Conservation (phyloP, 2,888 invertebrate species). For the Petrolisthes cinctipes region DNA sequence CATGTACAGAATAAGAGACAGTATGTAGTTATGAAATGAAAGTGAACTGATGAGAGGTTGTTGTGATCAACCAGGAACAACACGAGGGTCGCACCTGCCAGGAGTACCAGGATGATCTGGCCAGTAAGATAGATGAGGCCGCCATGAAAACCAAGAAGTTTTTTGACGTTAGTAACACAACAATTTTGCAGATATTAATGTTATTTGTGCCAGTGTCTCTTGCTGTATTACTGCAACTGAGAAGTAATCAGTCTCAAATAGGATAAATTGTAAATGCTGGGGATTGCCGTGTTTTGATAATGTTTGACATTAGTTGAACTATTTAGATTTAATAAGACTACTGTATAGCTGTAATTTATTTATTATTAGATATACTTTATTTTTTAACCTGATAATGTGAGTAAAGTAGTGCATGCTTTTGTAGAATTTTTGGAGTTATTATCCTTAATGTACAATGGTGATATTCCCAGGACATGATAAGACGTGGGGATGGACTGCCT, state of each 20-base stretch:
- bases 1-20: not conserved
- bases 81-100: conserved; percentile 85
- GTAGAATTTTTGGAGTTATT: no score
- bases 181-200: no score
- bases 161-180: conserved; percentile 74
- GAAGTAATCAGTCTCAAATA: no score
- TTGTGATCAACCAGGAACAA: conserved; percentile 68
- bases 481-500: conserved; percentile 85
- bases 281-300: no score
- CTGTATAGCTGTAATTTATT: no score
- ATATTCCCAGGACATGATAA: conserved; percentile 77
- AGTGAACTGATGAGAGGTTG: not conserved
- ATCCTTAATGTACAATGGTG: no score
- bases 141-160: conserved; percentile 82
- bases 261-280: no score
- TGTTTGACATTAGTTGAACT: no score
- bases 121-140: conserved; percentile 77
- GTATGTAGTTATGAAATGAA: not conserved
- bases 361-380: not conserved
- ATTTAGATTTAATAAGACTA: no score
- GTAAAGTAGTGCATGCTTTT: not conserved
- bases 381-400: not conserved
- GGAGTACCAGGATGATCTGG: conserved; percentile 80
- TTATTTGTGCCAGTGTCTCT: no score
- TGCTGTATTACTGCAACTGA: no score